Percentiles rank a stretch among this genome's conserved stretches.
Conservation (phyloP, 2,113 vertebrate genomes). For the Corydoras maculifer region DNA sequence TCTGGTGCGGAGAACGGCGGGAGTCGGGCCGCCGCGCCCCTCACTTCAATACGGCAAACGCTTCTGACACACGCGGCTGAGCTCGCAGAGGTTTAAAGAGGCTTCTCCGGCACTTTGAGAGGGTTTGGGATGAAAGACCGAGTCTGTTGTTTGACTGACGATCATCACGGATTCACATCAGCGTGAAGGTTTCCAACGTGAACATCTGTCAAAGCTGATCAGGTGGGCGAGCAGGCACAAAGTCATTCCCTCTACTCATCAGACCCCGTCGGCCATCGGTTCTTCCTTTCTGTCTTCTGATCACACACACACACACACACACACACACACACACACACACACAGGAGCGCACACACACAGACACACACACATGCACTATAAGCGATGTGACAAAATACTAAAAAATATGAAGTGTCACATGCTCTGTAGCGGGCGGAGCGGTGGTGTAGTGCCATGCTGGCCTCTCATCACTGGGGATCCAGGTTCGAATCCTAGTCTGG, state of each 20-base stretch:
- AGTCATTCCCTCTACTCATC: constrained; percentile 4
- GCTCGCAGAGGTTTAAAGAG: constrained; percentile 10
- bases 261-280: constrained; percentile 10
- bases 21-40: constrained; percentile 3
- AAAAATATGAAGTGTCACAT: no score
- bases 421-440: no score
- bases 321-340: no score
- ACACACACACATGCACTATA: no score
- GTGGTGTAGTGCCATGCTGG: no score
- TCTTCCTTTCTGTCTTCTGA: no score
- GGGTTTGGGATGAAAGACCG: constrained; percentile 4
- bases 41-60: constrained; percentile 4
- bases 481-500: no score
- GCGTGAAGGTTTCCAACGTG: constrained; percentile 42
- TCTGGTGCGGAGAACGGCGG: neutral
- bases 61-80: constrained; percentile 23
- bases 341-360: no score
- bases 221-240: constrained; percentile 25
- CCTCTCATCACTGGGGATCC: no score
- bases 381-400: no score
- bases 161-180: constrained; percentile 58
- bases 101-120: no score
- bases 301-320: no score
- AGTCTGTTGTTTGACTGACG: constrained; percentile 39
- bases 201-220: constrained; percentile 52